A percentile compares a stretch with the other conserved stretches of the same genome.
These are phyloP conservation scores for Neofelis nebulosa DNA, from an alignment of 2,113 vertebrate genomes.

Conservation along the genomic window DNA sequence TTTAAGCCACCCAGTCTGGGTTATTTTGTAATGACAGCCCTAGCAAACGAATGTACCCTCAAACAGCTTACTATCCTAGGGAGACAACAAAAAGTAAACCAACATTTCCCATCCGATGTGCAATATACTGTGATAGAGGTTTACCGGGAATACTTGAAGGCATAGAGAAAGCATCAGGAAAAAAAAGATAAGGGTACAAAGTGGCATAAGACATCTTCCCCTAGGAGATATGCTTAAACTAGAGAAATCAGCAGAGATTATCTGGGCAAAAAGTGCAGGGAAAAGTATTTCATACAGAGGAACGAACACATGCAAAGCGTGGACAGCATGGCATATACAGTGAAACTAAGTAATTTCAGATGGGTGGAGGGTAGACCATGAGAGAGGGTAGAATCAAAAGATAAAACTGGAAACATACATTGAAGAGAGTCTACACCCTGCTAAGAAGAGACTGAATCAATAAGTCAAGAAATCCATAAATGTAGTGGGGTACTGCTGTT, in stretches of 20 bases:
- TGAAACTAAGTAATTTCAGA: neutral
- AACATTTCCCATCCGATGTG: neutral
- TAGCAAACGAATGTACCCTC: neutral
- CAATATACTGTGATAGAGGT: neutral
- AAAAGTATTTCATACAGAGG: neutral
- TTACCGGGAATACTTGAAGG: neutral
- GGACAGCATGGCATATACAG: accelerated
- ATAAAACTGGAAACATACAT: neutral
- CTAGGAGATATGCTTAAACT: neutral
- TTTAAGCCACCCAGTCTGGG: neutral
- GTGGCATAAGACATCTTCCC: neutral
- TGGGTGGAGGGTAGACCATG: neutral
- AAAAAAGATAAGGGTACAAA: neutral
- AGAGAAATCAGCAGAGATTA: neutral
- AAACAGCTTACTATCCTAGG: neutral
- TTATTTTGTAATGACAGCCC: neutral
- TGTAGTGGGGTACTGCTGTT: neutral
- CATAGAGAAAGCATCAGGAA: neutral
- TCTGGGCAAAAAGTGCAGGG: neutral
- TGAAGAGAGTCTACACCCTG: neutral
- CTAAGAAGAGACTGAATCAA: neutral
- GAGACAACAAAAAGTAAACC: neutral
- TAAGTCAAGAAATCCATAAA: neutral
- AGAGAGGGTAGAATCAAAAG: neutral
- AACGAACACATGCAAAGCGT: neutral